Evolutionary conservation across 2,113 vertebrate genomes (phyloP), one percentile per base, ranked within the genome.

Genomic region (Edolisoma coerulescens): DNA sequence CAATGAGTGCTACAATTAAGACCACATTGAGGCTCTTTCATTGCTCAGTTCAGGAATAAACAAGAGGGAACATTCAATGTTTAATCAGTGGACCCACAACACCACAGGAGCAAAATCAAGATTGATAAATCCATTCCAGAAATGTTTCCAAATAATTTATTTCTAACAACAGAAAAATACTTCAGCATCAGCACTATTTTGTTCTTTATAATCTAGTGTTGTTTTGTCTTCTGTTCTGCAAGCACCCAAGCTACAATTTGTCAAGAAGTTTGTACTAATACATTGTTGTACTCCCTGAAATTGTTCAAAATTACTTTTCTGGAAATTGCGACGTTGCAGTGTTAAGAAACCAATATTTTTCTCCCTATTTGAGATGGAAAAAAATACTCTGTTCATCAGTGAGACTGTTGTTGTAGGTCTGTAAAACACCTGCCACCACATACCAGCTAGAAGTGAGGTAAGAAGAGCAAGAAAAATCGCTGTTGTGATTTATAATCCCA

Each of bases 141-240:
- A 93, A 41, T 44, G 27, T 63, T 84, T 78, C 28, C 49, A 89
- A 83, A 83, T 75, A 75, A 60, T 73, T 86, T 80, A 50, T 71
- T 93, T 89, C 20, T 47, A 89, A 64, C 20, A 92, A 50, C 23
- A 80, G 42, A 59, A 83, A 89, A 91, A 76, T 52, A 60, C 23
- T 42, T 54, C n/a, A 52, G 20, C 17, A 74, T 77, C 64, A 73
- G 50, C 45, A 65, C 32, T 91, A 26, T 24, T 84, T 7, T 76
- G 44, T 74, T 60, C 39, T 56, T 88, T 56, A 50, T 42, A 73
- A 76, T 42, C 33, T 65, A 65, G 15, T 37, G 15, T 16, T 54
- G 9, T 18, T 74, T 80, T 84, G 53, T 26, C 33, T 63, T 42
- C 11, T 50, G 60, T 69, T 69, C 32, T 81, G 17, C 28, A 86